Evolutionary conservation across 2,797 vertebrate species (phyloP).

Genomic region (Salarias fasciatus): DNA sequence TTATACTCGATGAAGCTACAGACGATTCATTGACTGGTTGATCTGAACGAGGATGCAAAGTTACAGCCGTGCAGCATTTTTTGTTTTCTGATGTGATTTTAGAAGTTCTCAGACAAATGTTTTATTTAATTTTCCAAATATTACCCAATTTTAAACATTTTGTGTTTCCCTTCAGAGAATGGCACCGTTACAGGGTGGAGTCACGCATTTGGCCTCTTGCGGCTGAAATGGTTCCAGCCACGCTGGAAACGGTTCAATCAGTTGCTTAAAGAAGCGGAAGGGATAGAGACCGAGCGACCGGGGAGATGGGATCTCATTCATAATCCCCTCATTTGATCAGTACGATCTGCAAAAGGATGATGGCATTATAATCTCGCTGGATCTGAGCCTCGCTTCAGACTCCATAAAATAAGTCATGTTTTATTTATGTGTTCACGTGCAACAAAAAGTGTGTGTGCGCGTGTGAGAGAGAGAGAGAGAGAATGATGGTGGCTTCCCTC

Average conservation of each 20-base stretch:
- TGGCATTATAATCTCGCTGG: slow-evolving; percentile 2
- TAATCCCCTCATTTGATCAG: slow-evolving; percentile 4
- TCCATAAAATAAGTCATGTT: slow-evolving; percentile 6
- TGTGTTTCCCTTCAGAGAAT: no score
- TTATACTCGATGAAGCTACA: no score
- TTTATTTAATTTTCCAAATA: no score
- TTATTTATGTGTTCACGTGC: slow-evolving; percentile 10
- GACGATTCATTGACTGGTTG: slow-evolving; percentile 3
- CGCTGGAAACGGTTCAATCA: neutral
- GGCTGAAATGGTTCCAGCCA: neutral
- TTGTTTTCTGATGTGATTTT: no score
- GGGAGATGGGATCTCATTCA: neutral
- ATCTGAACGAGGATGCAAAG: neutral
- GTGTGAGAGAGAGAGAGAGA: no score
- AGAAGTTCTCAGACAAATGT: no score
- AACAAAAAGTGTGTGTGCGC: no score
- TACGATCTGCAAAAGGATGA: slow-evolving; percentile 20
- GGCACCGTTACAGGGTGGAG: no score
- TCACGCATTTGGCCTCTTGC: neutral
- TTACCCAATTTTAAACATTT: no score
- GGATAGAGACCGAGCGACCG: neutral
- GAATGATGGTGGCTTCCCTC: no score
- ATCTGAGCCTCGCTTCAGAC: neutral
- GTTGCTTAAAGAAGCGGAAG: slow-evolving; percentile 13
- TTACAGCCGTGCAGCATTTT: no score